phyloP scores from a whole-genome alignment of 2,113 vertebrate genomes.

The Desmodus rotundus region DNA sequence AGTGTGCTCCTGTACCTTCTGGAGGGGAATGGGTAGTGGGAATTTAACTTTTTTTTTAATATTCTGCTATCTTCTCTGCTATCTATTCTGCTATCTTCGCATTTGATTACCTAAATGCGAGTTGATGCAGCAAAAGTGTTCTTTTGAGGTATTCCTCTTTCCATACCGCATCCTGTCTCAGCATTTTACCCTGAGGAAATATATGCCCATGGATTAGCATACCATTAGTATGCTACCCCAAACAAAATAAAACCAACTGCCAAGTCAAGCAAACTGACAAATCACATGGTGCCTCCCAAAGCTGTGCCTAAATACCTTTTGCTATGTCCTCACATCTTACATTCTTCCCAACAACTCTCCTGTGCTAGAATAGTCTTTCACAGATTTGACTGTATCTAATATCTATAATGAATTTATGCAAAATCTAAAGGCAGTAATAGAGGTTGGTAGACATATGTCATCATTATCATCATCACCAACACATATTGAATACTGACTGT shows the following conservation, averaged over 20 bases:
- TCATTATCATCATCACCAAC: not conserved
- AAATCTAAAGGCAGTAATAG: not conserved
- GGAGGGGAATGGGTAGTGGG: not conserved
- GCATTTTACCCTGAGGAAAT: not conserved
- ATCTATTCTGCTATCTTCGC: not conserved
- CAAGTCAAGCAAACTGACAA: not conserved
- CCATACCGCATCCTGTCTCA: not conserved
- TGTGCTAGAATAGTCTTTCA: not conserved
- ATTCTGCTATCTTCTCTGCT: not conserved
- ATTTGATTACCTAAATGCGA: constrained; percentile 36
- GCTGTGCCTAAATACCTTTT: not conserved
- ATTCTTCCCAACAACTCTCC: not conserved
- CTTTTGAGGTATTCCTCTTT: not conserved
- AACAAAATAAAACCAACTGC: not conserved
- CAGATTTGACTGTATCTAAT: not conserved
- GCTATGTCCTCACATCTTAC: not conserved
- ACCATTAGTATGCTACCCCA: not conserved
- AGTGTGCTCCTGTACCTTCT: not conserved
- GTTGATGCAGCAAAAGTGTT: not conserved
- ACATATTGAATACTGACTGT: not conserved
- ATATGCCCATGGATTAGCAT: not conserved
- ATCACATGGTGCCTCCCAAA: not conserved
- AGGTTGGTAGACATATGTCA: not conserved
- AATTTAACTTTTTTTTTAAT: not conserved
- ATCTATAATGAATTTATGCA: not conserved